Conservation (phyloP, 2,888 invertebrate genomes). For the Spicauda simplicius region DNA sequence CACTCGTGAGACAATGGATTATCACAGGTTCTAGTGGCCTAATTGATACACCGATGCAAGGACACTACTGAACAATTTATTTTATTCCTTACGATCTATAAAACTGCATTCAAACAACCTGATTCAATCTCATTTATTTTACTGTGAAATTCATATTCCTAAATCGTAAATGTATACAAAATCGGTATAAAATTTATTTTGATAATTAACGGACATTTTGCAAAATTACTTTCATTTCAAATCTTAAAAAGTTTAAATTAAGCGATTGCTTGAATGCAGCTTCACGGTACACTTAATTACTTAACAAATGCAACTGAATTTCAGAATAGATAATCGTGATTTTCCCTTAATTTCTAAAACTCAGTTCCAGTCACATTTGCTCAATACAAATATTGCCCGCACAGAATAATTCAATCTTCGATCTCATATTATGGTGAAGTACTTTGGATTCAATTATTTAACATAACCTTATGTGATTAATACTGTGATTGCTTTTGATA, state of each 20-base stretch:
- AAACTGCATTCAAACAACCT: conserved; percentile 28
- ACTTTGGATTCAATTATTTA: conserved; percentile 27
- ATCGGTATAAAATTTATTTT: conserved; percentile 26
- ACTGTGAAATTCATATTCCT: not conserved
- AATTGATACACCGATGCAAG: conserved; percentile 64
- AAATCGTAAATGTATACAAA: conserved; percentile 22
- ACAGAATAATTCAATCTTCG: conserved; percentile 23
- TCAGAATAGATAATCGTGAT: conserved; percentile 17
- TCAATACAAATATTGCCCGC: conserved; percentile 35
- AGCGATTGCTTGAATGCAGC: conserved; percentile 28
- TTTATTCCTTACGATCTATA: conserved; percentile 23
- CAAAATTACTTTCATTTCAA: not conserved
- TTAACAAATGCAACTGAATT: conserved; percentile 33
- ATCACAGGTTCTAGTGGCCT: conserved; percentile 82
- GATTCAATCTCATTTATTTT: not conserved
- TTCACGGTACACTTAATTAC: conserved; percentile 29
- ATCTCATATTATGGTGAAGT: conserved; percentile 16
- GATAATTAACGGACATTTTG: conserved; percentile 2
- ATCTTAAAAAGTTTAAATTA: not conserved
- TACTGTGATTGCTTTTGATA: conserved; percentile 74
- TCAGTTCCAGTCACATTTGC: conserved; percentile 35
- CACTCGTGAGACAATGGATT: conserved; percentile 73
- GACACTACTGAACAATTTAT: conserved; percentile 36
- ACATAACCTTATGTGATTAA: conserved; percentile 46
- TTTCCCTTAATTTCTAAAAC: conserved; percentile 25